Base-by-base conservation (phyloP, 2,113 vertebrate genomes). In the Elaphurus davidianus region DNA sequence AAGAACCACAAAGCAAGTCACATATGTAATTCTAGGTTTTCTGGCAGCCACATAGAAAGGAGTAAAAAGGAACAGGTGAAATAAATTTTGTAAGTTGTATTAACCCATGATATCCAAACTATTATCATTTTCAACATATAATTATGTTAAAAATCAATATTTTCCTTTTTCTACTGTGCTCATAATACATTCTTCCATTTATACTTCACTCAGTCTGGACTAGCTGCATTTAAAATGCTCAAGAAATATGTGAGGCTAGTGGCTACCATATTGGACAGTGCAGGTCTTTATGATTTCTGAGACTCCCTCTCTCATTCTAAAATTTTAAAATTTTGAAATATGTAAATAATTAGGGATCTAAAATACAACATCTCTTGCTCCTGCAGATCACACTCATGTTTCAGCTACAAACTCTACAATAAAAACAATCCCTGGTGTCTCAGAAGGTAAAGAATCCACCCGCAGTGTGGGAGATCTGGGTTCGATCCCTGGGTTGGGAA, bases 31-130 rank as follows among this genome's bases (percentile, higher is more conserved):
- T 95, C 67, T 13, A 89, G 47, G 17, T 71, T 52, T 92, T 71
- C 40, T 89, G 76, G 7, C 6, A 25, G 55, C 28, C 3, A 17
- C 12, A 17, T n/a, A 92, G 43, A 94, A 87, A 74, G 33, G n/a
- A 71, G 54, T 43, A 21, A 79, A 76, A 71, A 33, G 6, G 71
- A 87, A 88, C 5, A 91, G 12, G 21, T 82, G 21, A 74, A 82
- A 91, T 43, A 13, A 78, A 82, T 54, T 87, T 59, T 67, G 21
- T 47, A 23, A 14, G 55, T 55, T 90, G 90, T 67, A 30, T 91
- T 88, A 95, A 33, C 27, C 30, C 19, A 64, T 25, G 30, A 36
- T 47, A 33, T 55, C 1, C 14, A 94, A 54, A 82, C 91, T 62
- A 76, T 16, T 76, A 57, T n/a, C 14, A 33, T 88, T 96, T 97